Conservation (phyloP, 2,888 invertebrate species). For the Apamea anceps region DNA sequence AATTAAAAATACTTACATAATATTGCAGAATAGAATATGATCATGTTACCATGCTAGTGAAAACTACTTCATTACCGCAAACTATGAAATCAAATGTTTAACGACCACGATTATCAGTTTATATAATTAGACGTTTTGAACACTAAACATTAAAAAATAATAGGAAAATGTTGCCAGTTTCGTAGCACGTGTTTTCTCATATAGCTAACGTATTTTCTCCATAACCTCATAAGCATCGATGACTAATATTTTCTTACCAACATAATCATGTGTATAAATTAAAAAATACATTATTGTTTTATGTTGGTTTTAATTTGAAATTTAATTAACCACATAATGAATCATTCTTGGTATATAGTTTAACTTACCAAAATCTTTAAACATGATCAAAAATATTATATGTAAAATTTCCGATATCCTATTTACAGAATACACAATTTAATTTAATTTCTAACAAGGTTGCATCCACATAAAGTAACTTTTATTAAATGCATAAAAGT, state of each 20-base stretch:
- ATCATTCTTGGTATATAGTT: not conserved
- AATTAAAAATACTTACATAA: constrained; percentile 70
- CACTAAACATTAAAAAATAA: constrained; percentile 27
- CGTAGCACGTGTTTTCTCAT: not conserved
- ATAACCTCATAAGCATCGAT: not conserved
- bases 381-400: not conserved
- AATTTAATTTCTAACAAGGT: too few species aligned
- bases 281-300: not conserved
- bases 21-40: constrained; percentile 59
- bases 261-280: not conserved
- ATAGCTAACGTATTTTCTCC: not conserved
- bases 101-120: constrained; percentile 6
- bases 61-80: constrained; percentile 38
- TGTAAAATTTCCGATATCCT: not conserved
- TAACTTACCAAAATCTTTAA: not conserved
- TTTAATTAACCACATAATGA: constrained; percentile 5
- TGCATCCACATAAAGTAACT: not conserved
- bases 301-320: not conserved
- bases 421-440: not conserved
- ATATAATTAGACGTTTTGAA: constrained; percentile 37
- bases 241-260: not conserved
- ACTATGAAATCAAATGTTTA: constrained; percentile 28
- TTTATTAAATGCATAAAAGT: not conserved
- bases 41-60: constrained; percentile 71
- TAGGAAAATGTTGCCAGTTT: not conserved